Percentiles rank a stretch among this genome's conserved stretches.
Conservation (phyloP, 2,888 invertebrate genomes). For the Drosophila monieri region DNA sequence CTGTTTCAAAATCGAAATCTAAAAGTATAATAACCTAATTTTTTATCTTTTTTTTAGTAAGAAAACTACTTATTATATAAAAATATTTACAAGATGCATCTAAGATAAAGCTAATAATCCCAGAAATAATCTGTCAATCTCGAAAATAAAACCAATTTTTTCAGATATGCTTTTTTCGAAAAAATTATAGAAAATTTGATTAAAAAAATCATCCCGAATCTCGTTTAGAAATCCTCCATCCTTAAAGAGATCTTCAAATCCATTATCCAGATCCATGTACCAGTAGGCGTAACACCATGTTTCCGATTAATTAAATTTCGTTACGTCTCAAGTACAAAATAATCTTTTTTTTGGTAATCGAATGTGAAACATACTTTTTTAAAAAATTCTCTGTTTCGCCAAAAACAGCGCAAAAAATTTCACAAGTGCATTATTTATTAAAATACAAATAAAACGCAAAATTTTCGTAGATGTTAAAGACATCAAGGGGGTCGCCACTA, state of each 20-base stretch:
- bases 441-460: slow-evolving; percentile 40
- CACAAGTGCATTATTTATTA: slow-evolving; percentile 15
- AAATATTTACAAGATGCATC: too few species aligned
- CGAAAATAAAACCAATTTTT: neutral
- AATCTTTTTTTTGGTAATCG: slow-evolving; percentile 60
- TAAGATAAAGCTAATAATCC: too few species aligned
- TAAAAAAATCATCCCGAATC: neutral
- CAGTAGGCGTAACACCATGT: slow-evolving; percentile 52
- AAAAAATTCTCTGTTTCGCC: slow-evolving; percentile 70
- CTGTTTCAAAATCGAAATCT: too few species aligned
- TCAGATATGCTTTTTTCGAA: neutral
- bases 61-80: too few species aligned
- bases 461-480: slow-evolving; percentile 55
- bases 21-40: too few species aligned
- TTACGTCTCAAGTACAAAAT: slow-evolving; percentile 37
- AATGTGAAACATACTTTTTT: slow-evolving; percentile 57
- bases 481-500: slow-evolving; percentile 7
- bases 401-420: slow-evolving; percentile 55
- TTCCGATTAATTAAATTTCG: slow-evolving; percentile 28
- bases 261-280: neutral
- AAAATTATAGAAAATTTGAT: neutral
- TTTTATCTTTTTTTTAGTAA: too few species aligned
- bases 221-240: neutral
- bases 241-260: neutral
- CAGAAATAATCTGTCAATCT: too few species aligned